Evolutionary conservation across 2,888 invertebrate species (phyloP).

Genomic region (Phyllotreta striolata): DNA sequence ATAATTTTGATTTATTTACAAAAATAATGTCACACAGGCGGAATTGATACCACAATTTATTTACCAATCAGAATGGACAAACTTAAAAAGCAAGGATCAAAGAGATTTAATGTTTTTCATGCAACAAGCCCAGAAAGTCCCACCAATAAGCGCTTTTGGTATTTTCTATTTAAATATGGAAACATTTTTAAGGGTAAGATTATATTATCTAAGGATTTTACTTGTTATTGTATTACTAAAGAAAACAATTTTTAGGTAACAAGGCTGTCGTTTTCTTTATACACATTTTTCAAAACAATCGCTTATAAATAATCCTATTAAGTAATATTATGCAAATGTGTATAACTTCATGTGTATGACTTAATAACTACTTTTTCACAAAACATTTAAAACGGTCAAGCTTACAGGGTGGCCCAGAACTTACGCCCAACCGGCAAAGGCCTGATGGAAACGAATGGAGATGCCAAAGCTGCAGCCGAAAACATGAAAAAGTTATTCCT

Average conservation of each 20-base stretch:
- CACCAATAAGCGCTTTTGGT: slow-evolving; percentile 4
- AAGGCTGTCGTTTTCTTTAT: slow-evolving; percentile 6
- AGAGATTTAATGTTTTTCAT: slow-evolving; percentile 17
- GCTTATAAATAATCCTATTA: background rate
- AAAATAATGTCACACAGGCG: background rate
- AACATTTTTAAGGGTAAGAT: slow-evolving; percentile 9
- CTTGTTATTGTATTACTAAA: too few relatives aligned
- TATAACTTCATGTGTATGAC: too few relatives aligned
- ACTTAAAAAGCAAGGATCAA: background rate
- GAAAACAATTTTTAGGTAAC: slow-evolving; percentile 7
- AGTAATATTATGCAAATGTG: too few relatives aligned
- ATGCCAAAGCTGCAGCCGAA: too few relatives aligned
- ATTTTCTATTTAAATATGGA: slow-evolving; percentile 4
- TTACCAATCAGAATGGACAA: slow-evolving; percentile 10
- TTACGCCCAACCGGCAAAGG: too few relatives aligned
- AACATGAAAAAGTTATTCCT: too few relatives aligned
- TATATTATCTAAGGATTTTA: too few relatives aligned
- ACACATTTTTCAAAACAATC: background rate
- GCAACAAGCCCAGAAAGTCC: slow-evolving; percentile 12
- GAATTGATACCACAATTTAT: slow-evolving; percentile 5
- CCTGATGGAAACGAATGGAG: too few relatives aligned
- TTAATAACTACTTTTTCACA: too few relatives aligned
- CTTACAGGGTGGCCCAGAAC: too few relatives aligned
- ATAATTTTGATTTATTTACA: background rate
- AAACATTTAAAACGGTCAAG: too few relatives aligned